phyloP scores from a whole-genome alignment of 2,113 vertebrate genomes.

The Pyrgilauda ruficollis region DNA sequence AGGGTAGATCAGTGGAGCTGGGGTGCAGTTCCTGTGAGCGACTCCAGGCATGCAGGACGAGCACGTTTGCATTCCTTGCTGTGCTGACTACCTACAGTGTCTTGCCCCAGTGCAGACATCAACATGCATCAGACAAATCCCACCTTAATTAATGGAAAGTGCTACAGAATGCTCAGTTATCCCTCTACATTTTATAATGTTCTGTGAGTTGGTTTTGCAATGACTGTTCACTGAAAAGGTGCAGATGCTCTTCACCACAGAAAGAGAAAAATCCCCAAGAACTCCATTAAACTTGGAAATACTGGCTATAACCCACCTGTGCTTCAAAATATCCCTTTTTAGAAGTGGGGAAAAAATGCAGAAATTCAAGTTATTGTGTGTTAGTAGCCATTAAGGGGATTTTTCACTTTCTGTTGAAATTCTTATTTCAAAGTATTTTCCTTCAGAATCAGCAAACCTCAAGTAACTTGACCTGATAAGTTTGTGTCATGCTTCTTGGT shows the following conservation, averaged over 20 bases:
- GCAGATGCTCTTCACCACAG: not conserved
- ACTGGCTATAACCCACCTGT: not conserved
- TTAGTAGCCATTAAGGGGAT: not conserved
- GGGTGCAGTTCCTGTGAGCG: not conserved
- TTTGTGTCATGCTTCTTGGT: not conserved
- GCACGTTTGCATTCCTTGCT: not conserved
- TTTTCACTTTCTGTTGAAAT: constrained; percentile 2
- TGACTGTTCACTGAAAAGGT: not conserved
- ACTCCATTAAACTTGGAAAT: not conserved
- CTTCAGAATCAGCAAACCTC: not conserved
- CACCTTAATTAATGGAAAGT: not conserved
- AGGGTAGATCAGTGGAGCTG: accelerated
- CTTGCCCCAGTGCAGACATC: not conserved
- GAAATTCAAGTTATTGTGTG: not conserved
- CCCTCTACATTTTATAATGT: not conserved
- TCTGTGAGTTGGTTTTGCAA: not conserved
- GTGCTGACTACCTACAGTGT: not conserved
- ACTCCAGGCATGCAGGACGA: not conserved
- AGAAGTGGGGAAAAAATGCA: not conserved
- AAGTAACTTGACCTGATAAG: not conserved
- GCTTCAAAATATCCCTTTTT: not conserved
- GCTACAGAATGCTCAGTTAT: not conserved
- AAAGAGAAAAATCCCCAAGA: not conserved
- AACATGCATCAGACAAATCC: not conserved
- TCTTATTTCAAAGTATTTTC: not conserved